Evolutionary conservation across 2,888 invertebrate genomes (phyloP), one percentile per base, ranked within the genome.

Genomic region (Lithodes maja): DNA sequence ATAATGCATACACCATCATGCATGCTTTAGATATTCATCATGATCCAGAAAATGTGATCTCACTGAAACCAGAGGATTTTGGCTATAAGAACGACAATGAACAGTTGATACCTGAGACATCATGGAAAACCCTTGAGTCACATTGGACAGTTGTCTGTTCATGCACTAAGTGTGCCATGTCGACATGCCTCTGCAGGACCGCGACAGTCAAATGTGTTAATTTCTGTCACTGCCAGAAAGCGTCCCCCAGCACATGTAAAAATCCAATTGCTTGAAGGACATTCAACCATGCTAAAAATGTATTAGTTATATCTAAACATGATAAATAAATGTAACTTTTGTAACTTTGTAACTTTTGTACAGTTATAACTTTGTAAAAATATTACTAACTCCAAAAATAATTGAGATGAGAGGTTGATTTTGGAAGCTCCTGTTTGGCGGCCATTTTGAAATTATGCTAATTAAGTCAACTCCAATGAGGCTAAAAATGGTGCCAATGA

Each of bases 381-480:
- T 33, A 33, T 33, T 0, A 33, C 33, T 33, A 33, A 33, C 33
- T 33, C 33, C 33, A 33, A 33, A 33, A 33, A 33, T 33, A 33
- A 33, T 33, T 33, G 33, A 33, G 33, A 33, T 33, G 33, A 0
- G 33, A 33, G 0, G 33, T 33, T 33, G 33, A 33, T 33, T 33
- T 33, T 33, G 33, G 33, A 33, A 33, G 33, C 33, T 33, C 33
- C 33, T 68, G 68, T 68, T 68, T 68, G 15, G 9, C 68, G 68
- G 68, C 68, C 68, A 68, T 68, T 68, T 68, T 68, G 68, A 68
- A 68, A 68, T 68, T 68, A 68, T 68, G 9, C 68, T 12, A 68
- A 68, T 7, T 12, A 15, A 15, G 9, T 15, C 7, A 15, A 68
- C 7, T 68, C 68, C 68, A 68, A 68, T 68, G 68, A 68, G 68